Evolutionary conservation across 2,113 vertebrate genomes (phyloP).

Genomic region (Cyprinodon tularosa): DNA sequence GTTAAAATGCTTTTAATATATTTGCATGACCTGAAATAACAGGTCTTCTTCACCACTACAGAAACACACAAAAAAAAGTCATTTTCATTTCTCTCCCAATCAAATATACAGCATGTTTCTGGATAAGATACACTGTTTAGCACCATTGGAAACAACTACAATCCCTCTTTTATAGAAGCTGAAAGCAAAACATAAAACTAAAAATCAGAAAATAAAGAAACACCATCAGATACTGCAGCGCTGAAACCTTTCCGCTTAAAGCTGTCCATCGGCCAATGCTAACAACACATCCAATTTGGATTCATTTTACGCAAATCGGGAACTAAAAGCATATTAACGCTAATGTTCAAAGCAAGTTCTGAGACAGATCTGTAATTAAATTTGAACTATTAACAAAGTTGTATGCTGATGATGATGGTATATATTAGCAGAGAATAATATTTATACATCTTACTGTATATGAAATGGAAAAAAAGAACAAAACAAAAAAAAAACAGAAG

Average conservation of each 20-base stretch:
- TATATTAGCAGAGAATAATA: conserved; percentile 85
- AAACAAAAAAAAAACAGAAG: conserved; percentile 38
- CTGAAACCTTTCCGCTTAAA: conserved; percentile 74
- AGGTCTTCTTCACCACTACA: conserved; percentile 90
- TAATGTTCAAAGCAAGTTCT: conserved; percentile 74
- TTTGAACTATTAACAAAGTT: conserved; percentile 62
- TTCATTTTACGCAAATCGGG: conserved; percentile 69
- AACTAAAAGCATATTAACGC: conserved; percentile 55
- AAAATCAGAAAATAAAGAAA: conserved; percentile 10
- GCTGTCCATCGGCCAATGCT: conserved; percentile 64
- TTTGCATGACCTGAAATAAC: conserved; percentile 97
- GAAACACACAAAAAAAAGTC: conserved; percentile 88
- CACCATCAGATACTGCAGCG: conserved; percentile 82
- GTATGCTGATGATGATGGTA: conserved; percentile 70
- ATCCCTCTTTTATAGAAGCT: conserved; percentile 81
- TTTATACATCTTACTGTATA: conserved; percentile 79
- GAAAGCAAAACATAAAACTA: conserved; percentile 51
- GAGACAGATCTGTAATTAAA: conserved; percentile 73
- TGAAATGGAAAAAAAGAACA: conserved; percentile 52
- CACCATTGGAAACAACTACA: conserved; percentile 93
- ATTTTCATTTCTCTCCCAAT: conserved; percentile 85
- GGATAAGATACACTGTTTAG: conserved; percentile 96
- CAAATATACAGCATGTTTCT: conserved; percentile 88
- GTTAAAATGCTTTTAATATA: conserved; percentile 97
- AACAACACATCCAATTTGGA: conserved; percentile 72